A percentile compares a stretch with the other conserved stretches of the same genome.
These are phyloP conservation scores for Drosophila testacea DNA, from an alignment of 2,888 invertebrate species.

Conservation along the genomic window DNA sequence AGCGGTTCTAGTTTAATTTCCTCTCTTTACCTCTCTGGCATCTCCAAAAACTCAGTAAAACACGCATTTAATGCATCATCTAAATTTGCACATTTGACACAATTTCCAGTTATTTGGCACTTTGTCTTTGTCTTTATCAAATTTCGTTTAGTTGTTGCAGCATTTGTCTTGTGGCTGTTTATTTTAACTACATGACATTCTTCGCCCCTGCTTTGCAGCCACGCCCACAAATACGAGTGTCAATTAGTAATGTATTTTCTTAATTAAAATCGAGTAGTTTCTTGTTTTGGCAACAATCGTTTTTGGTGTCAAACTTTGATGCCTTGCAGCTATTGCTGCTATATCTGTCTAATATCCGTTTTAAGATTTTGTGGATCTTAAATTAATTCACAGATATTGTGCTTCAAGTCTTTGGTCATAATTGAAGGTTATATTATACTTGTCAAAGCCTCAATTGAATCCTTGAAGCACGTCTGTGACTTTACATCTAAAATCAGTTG, in stretches of 20 bases:
- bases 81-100: conserved; percentile 31
- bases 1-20: background rate
- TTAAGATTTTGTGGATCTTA: conserved; percentile 1
- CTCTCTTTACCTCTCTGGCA: background rate
- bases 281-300: conserved; percentile 1
- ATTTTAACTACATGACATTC: conserved; percentile 4
- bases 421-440: background rate
- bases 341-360: background rate
- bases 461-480: background rate
- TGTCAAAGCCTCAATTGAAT: background rate
- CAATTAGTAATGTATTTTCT: conserved; percentile 47
- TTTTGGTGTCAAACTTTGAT: conserved; percentile 2
- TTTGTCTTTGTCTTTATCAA: conserved; percentile 22
- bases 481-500: background rate
- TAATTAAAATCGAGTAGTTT: conserved; percentile 61
- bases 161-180: conserved; percentile 38
- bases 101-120: conserved; percentile 30
- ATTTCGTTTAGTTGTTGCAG: conserved; percentile 16
- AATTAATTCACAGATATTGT: conserved; percentile 2
- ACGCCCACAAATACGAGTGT: conserved; percentile 7
- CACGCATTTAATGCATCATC: conserved; percentile 27
- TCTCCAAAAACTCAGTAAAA: background rate
- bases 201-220: background rate
- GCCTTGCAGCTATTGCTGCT: conserved; percentile 7
- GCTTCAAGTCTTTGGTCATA: background rate